phyloP scores from a whole-genome alignment of 2,888 invertebrate species.

The Agriopis leucophaearia region DNA sequence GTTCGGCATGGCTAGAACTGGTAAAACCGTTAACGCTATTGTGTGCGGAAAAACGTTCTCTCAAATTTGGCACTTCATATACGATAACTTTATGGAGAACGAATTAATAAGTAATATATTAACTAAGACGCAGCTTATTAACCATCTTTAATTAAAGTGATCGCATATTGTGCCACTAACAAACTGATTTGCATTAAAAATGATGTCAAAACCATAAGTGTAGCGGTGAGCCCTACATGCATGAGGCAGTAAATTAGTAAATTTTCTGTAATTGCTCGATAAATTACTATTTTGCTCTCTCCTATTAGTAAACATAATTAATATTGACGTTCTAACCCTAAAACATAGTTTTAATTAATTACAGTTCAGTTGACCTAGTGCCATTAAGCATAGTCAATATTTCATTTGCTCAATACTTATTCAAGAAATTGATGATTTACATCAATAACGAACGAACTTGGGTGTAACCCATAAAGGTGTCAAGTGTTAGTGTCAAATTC shows the following conservation, averaged over 20 bases:
- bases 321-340: constrained; percentile 7
- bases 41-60: constrained; percentile 58
- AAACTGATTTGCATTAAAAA: constrained; percentile 40
- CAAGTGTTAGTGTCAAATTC: constrained; percentile 15
- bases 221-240: constrained; percentile 43
- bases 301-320: constrained; percentile 15
- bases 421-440: not conserved
- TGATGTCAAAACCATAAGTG: constrained; percentile 33
- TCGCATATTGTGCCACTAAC: constrained; percentile 27
- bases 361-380: not conserved
- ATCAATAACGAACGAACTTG: not conserved
- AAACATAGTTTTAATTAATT: not conserved
- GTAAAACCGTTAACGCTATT: constrained; percentile 68
- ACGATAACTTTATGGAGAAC: constrained; percentile 5
- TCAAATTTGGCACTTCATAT: constrained; percentile 52
- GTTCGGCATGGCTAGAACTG: constrained; percentile 65
- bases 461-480: not conserved
- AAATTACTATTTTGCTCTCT: constrained; percentile 19
- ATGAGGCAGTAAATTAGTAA: constrained; percentile 33
- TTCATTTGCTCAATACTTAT: not conserved
- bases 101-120: constrained; percentile 25
- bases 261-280: constrained; percentile 33
- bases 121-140: constrained; percentile 32
- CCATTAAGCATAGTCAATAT: constrained; percentile 5
- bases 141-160: constrained; percentile 35